Base-by-base conservation (phyloP, 2,888 invertebrate genomes). In the Ennomos quercinarius region DNA sequence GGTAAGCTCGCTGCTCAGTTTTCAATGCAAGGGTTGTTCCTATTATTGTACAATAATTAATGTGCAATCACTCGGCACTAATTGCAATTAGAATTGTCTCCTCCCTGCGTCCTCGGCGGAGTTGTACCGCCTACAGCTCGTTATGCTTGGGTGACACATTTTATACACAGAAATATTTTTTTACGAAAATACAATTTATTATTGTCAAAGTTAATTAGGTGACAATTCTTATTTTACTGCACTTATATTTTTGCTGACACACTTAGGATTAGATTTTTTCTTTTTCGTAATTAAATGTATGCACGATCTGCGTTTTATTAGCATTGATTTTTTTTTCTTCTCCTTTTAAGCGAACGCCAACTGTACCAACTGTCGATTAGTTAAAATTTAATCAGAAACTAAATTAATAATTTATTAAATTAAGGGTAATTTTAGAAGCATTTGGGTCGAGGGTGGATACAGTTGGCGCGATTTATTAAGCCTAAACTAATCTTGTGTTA, bases 111-210 rank as follows among this genome's bases (percentile, higher is more conserved):
- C 54, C 81, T 81, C 77, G 79, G 77, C 82, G 72, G 76, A 80
- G 78, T 82, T 77, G 72, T 71, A 67, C 73, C 72, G 72, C 75
- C 75, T 64, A 77, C 77, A 74, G 72, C 79, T 87, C 89, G 91
- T 91, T 91, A 89, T 83, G 83, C 89, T 87, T 86, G 80, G 77
- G 81, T 89, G 81, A 89, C 87, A 89, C 90, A 88, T 90, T 91
- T 90, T 91, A 91, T 89, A 91, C 82, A 89, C 89, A 90, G 86
- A 89, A 89, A 89, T 90, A 90, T 91, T 91, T 91, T 91, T 91
- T 91, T 90, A 91, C 87, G 82, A 87, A 80, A 72, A 73, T 71
- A 81, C 86, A 84, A 83, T 87, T 85, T 89, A 89, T 85, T 89
- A 89, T 90, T 88, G 89, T 89, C 79, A 83, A 87, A 87, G 84